These are phyloP conservation scores for Tipula lateralis DNA, from an alignment of 2,888 invertebrate species.

Conservation along the genomic window DNA sequence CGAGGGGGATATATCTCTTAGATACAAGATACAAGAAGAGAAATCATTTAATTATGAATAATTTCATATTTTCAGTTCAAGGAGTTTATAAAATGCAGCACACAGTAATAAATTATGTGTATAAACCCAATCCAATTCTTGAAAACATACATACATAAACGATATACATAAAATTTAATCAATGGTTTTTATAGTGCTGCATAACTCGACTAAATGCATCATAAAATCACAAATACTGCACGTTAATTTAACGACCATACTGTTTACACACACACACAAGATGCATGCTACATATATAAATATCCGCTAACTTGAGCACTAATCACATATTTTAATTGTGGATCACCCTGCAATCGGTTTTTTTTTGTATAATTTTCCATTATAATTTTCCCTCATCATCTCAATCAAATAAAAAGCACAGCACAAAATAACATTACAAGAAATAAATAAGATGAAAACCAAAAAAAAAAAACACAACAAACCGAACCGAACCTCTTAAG, in stretches of 20 bases:
- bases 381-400: constrained; percentile 19
- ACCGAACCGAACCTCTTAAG: constrained; percentile 3
- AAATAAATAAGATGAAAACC: not conserved
- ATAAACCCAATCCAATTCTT: not conserved
- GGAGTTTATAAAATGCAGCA: not conserved
- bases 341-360: not conserved
- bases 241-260: not conserved
- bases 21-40: not conserved
- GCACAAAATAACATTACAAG: not conserved
- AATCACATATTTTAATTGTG: not conserved
- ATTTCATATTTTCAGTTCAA: constrained; percentile 19
- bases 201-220: not conserved
- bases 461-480: not conserved
- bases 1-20: not conserved
- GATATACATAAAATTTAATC: not conserved
- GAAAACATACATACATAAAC: not conserved
- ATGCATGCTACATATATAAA: not conserved
- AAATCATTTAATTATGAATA: constrained; percentile 24
- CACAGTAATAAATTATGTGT: not conserved
- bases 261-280: not conserved
- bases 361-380: not conserved
- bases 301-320: not conserved
- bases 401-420: constrained; percentile 24
- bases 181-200: not conserved
- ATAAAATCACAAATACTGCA: constrained; percentile 24